A percentile compares a stretch with the other conserved stretches of the same genome.
phyloP scores from a whole-genome alignment of 2,797 vertebrate species.

The Philypnodon macrostomus region DNA sequence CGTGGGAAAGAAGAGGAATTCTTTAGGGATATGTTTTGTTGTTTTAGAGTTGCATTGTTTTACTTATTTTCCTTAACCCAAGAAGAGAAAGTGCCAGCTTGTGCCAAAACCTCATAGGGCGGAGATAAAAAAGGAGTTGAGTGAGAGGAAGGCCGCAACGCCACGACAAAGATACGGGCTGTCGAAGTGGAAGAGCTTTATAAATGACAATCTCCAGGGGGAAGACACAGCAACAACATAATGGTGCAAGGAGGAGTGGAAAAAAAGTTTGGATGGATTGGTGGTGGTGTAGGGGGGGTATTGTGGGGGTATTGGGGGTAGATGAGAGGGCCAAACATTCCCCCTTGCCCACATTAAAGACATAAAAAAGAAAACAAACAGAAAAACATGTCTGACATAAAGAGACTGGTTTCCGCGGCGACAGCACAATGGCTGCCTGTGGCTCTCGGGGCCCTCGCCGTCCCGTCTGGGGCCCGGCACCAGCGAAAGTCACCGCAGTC shows the following conservation, averaged over 20 bases:
- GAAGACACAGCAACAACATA: constrained; percentile 36
- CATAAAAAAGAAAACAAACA: constrained; percentile 87
- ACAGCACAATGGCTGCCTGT: constrained; percentile 85
- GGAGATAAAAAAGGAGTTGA: constrained; percentile 70
- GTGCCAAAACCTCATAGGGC: constrained; percentile 80
- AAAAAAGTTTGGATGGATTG: constrained; percentile 58
- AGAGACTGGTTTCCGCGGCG: constrained; percentile 86
- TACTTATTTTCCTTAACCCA: constrained; percentile 33
- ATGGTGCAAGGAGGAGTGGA: constrained; percentile 33
- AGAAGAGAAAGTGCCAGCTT: constrained; percentile 66
- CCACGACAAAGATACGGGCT: constrained; percentile 77
- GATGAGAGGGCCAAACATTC: constrained; percentile 78
- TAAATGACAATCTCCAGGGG: constrained; percentile 75
- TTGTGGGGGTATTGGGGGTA: constrained; percentile 50
- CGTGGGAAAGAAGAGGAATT: constrained; percentile 76
- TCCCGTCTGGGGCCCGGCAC: constrained; percentile 82
- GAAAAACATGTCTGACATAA: constrained; percentile 89
- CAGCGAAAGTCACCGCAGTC: constrained; percentile 85
- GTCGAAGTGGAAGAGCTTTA: constrained; percentile 74
- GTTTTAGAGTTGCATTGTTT: constrained; percentile 65
- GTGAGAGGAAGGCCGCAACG: constrained; percentile 72
- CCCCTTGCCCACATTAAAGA: constrained; percentile 82
- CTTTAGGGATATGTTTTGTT: constrained; percentile 70
- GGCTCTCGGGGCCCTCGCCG: constrained; percentile 78
- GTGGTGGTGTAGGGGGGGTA: constrained; percentile 38